Conservation (phyloP, 92 coral and sea anemone species). For the Desmophyllum pertusum region DNA sequence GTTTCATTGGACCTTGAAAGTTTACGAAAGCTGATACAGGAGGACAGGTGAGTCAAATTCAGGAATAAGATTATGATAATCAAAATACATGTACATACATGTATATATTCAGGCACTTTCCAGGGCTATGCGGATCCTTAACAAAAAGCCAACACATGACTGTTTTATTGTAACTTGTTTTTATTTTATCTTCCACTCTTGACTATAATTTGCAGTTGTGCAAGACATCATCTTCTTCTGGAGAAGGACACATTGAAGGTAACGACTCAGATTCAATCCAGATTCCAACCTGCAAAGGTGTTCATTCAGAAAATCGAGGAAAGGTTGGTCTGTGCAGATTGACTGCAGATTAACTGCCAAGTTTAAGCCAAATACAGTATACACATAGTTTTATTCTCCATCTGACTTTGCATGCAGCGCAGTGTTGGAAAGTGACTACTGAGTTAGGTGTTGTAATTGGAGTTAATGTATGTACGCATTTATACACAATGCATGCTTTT, state of each 20-base stretch:
- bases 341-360: too few species aligned
- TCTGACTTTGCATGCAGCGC: too few species aligned
- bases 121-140: background rate
- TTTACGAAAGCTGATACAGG: constrained; percentile 74
- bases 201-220: constrained; percentile 41
- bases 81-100: background rate
- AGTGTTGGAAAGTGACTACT: too few species aligned
- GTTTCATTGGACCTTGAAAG: constrained; percentile 86
- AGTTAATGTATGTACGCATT: too few species aligned
- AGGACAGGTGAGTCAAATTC: constrained; percentile 61
- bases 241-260: constrained; percentile 75
- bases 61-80: background rate
- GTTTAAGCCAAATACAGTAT: too few species aligned
- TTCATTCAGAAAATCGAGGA: too few species aligned
- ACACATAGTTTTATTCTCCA: too few species aligned
- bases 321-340: too few species aligned
- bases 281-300: too few species aligned
- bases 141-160: background rate
- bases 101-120: background rate
- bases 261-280: too few species aligned
- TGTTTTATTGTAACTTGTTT: background rate
- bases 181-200: background rate
- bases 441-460: too few species aligned
- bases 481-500: too few species aligned
- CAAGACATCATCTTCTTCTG: constrained; percentile 70